Evolutionary conservation across 2,888 invertebrate genomes (phyloP).

Genomic region (Autographa pulchrina): DNA sequence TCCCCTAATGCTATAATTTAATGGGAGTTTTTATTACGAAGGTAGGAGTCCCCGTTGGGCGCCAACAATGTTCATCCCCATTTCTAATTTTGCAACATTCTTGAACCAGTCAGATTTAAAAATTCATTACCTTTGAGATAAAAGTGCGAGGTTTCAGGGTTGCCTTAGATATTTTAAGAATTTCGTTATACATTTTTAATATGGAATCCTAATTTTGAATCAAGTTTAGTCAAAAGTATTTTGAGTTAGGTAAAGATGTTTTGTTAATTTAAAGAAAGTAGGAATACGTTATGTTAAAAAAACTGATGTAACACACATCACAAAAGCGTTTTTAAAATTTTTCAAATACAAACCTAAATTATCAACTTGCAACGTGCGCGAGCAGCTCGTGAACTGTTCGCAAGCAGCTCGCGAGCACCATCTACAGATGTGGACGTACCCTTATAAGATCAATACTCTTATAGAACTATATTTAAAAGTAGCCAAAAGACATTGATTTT

Average conservation of each 20-base stretch:
- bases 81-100: slow-evolving; percentile 51
- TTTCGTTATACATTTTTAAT: slow-evolving; percentile 33
- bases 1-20: slow-evolving; percentile 17
- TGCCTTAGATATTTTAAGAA: slow-evolving; percentile 42
- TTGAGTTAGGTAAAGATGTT: not conserved
- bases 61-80: slow-evolving; percentile 51
- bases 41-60: slow-evolving; percentile 35
- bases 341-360: too few relatives aligned
- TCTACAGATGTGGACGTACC: too few relatives aligned
- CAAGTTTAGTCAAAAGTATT: not conserved
- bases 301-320: too few relatives aligned
- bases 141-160: slow-evolving; percentile 49
- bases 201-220: not conserved
- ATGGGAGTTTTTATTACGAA: slow-evolving; percentile 32
- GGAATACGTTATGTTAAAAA: not conserved
- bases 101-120: slow-evolving; percentile 62
- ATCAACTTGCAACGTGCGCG: too few relatives aligned
- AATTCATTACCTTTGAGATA: slow-evolving; percentile 65
- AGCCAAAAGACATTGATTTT: too few relatives aligned
- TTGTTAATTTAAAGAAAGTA: not conserved
- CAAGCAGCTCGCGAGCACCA: too few relatives aligned
- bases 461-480: too few relatives aligned
- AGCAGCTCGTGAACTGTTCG: too few relatives aligned
- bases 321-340: too few relatives aligned
- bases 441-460: too few relatives aligned